Evolutionary conservation across 2,888 invertebrate genomes (phyloP).

Genomic region (Pachycephus smyrnensis): DNA sequence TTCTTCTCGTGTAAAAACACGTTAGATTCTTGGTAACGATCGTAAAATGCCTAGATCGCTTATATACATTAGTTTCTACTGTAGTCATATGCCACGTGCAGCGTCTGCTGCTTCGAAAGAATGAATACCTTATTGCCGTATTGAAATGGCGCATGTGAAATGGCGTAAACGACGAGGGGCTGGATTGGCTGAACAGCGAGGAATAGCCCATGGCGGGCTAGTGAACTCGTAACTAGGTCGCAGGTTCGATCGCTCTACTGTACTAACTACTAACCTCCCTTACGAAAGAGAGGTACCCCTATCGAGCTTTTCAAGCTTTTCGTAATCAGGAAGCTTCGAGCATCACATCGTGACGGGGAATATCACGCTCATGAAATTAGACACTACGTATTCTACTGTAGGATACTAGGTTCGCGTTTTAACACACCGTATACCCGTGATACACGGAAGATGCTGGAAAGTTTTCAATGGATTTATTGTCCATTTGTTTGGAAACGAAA

Average conservation of each 20-base stretch:
- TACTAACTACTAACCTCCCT: not conserved
- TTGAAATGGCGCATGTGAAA: not conserved
- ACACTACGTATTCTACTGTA: not conserved
- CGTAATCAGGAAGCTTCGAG: slow-evolving; percentile 10
- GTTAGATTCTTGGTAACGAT: too few relatives aligned
- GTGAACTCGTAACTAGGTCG: slow-evolving; percentile 48
- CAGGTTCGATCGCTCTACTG: slow-evolving; percentile 26
- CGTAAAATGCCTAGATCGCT: too few relatives aligned
- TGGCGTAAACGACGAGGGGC: not conserved
- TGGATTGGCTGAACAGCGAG: slow-evolving; percentile 11
- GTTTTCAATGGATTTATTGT: not conserved
- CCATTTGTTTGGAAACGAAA: not conserved
- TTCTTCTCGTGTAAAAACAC: too few relatives aligned
- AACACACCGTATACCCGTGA: not conserved
- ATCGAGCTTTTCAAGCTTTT: not conserved
- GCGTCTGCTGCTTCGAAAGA: not conserved
- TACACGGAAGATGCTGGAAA: not conserved
- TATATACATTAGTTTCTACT: not conserved
- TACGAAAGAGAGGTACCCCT: not conserved
- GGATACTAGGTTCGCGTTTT: not conserved
- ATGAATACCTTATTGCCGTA: not conserved
- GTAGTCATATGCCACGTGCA: not conserved
- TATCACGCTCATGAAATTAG: not conserved
- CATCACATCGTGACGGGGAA: slow-evolving; percentile 9
- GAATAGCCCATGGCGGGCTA: slow-evolving; percentile 25